These are phyloP conservation scores for Charina bottae DNA, from an alignment of 2,113 vertebrate species.

Conservation along the genomic window DNA sequence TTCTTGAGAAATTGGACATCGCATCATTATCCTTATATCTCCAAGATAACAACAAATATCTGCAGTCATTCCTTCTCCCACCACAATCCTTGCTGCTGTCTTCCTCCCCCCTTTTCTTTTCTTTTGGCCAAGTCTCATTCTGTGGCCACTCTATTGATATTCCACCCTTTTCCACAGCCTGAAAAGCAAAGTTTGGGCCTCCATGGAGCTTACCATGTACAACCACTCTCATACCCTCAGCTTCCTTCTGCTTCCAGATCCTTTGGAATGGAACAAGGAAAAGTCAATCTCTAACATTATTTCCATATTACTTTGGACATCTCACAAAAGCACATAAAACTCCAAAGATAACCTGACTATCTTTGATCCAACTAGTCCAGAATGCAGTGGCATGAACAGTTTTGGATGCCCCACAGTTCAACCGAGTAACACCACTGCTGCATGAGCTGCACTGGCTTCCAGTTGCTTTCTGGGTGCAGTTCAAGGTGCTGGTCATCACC, in stretches of 20 bases:
- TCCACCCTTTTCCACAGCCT: not conserved
- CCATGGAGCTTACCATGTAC: not conserved
- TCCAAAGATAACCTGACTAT: not conserved
- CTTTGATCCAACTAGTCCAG: not conserved
- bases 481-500: not conserved
- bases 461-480: not conserved
- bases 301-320: not conserved
- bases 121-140: not conserved
- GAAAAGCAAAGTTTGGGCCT: not conserved
- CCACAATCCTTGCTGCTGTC: not conserved
- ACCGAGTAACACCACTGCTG: not conserved
- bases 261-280: not conserved
- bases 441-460: not conserved
- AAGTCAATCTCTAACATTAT: not conserved
- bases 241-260: not conserved
- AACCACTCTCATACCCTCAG: not conserved
- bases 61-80: not conserved
- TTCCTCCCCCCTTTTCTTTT: not conserved
- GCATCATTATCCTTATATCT: not conserved
- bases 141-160: not conserved
- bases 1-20: not conserved
- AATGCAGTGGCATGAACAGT: not conserved
- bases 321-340: not conserved
- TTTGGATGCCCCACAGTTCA: not conserved
- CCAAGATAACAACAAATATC: not conserved